Evolutionary conservation across 2,113 vertebrate species (phyloP).

Genomic region (Oryzias woworae): DNA sequence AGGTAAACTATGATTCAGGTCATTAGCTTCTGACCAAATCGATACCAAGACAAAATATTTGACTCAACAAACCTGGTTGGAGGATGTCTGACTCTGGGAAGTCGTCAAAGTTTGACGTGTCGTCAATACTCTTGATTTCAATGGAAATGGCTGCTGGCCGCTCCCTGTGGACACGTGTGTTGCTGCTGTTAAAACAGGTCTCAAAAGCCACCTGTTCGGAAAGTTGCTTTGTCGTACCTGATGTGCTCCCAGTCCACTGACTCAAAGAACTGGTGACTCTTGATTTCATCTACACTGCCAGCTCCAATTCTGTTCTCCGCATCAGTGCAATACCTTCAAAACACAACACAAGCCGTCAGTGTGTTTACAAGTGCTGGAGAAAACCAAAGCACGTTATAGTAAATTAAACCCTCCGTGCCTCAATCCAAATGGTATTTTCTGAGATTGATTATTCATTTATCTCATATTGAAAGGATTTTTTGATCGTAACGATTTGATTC

Average conservation of each 20-base stretch:
- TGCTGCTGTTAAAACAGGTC: too few relatives aligned
- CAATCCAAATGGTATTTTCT: too few relatives aligned
- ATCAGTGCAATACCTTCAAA: conserved; percentile 89
- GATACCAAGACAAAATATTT: neutral
- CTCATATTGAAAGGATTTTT: too few relatives aligned
- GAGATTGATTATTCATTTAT: too few relatives aligned
- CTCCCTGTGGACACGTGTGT: conserved; percentile 77
- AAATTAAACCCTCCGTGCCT: neutral
- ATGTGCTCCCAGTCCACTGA: conserved; percentile 98
- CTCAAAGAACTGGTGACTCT: conserved; percentile 92
- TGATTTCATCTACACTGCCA: conserved; percentile 93
- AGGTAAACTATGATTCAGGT: too few relatives aligned
- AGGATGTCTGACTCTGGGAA: conserved; percentile 97
- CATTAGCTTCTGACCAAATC: neutral
- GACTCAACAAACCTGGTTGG: conserved; percentile 86
- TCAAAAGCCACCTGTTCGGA: neutral
- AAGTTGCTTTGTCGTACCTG: conserved; percentile 77
- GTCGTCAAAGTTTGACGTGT: conserved; percentile 97
- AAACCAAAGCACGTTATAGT: neutral
- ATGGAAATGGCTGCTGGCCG: conserved; percentile 94
- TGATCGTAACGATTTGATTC: too few relatives aligned
- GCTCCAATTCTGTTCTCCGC: conserved; percentile 93
- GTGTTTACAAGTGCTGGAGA: neutral
- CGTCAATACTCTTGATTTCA: conserved; percentile 96
- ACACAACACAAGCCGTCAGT: neutral